Percentiles rank a stretch among this genome's conserved stretches.
Evolutionary conservation across 64 coral and sea anemone species (phyloP).

Genomic region (Actinia equina): DNA sequence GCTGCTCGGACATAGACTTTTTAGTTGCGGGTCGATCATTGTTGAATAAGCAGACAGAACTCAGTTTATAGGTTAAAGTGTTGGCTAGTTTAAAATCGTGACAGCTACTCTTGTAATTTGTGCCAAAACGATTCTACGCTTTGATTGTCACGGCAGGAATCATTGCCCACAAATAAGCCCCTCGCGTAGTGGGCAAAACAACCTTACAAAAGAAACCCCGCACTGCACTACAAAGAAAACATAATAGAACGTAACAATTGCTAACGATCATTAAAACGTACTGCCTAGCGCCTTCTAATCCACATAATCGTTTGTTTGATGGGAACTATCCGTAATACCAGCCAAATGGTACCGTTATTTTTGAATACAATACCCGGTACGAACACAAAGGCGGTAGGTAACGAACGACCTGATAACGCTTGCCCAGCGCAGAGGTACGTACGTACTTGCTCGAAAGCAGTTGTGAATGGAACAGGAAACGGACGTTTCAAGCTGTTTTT

Average conservation of each 20-base stretch:
- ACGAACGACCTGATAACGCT: background rate
- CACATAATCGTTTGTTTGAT: background rate
- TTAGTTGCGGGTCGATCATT: background rate
- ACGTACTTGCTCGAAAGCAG: background rate
- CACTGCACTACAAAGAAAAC: constrained; percentile 14
- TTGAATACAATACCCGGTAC: background rate
- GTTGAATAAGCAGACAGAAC: constrained; percentile 4
- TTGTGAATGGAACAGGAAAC: constrained; percentile 22
- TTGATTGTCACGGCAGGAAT: constrained; percentile 19
- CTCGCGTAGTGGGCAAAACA: constrained; percentile 17
- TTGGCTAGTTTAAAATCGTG: constrained; percentile 28
- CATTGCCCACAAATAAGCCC: constrained; percentile 26
- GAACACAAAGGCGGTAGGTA: background rate
- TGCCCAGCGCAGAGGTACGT: background rate
- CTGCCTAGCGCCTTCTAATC: background rate
- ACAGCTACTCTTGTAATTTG: constrained; percentile 29
- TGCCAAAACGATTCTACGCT: constrained; percentile 10
- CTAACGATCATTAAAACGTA: background rate
- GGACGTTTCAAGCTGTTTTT: constrained; percentile 28
- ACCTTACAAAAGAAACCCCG: constrained; percentile 12
- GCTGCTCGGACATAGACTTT: background rate
- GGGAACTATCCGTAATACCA: background rate
- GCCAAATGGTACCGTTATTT: background rate
- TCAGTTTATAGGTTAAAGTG: constrained; percentile 30
- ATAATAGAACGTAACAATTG: background rate